Percentiles rank a stretch among this genome's conserved stretches.
Evolutionary conservation across 2,797 vertebrate genomes (phyloP).

Genomic region (Typhlichthys subterraneus): DNA sequence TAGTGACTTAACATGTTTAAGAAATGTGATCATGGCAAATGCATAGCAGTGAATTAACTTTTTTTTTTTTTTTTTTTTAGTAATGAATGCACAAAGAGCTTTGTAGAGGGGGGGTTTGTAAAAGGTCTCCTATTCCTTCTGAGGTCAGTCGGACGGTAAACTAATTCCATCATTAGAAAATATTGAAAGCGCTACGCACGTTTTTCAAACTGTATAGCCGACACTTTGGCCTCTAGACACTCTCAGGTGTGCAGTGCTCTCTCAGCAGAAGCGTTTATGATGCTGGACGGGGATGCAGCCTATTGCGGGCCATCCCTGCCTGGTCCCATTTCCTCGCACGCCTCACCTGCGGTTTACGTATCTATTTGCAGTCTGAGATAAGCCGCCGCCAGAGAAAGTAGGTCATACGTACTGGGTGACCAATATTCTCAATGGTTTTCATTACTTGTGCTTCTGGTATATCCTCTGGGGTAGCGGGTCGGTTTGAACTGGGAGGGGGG

Average conservation of each 20-base stretch:
- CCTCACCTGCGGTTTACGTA: slow-evolving; percentile 1
- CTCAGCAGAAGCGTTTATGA: slow-evolving; percentile 43
- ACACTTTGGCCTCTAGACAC: slow-evolving; percentile 11
- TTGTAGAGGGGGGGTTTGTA: not conserved
- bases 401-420: slow-evolving; percentile 24
- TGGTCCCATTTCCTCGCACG: not conserved
- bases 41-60: not conserved
- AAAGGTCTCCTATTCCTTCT: not conserved
- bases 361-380: slow-evolving; percentile 26
- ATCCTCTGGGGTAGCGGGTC: slow-evolving; percentile 29
- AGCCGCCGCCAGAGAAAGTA: slow-evolving; percentile 43
- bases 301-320: not conserved
- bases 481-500: not conserved
- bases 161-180: slow-evolving; percentile 1
- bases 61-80: not conserved
- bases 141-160: slow-evolving; percentile 6
- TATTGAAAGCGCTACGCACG: slow-evolving; percentile 11
- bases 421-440: slow-evolving; percentile 22
- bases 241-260: slow-evolving; percentile 26
- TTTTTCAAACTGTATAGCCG: slow-evolving; percentile 8
- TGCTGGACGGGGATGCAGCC: slow-evolving; percentile 11
- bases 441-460: slow-evolving; percentile 43
- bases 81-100: slow-evolving; percentile 1
- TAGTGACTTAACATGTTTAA: not conserved
- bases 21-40: not conserved